These are phyloP conservation scores for Falco cherrug DNA, from an alignment of 2,797 vertebrate species.

Conservation along the genomic window DNA sequence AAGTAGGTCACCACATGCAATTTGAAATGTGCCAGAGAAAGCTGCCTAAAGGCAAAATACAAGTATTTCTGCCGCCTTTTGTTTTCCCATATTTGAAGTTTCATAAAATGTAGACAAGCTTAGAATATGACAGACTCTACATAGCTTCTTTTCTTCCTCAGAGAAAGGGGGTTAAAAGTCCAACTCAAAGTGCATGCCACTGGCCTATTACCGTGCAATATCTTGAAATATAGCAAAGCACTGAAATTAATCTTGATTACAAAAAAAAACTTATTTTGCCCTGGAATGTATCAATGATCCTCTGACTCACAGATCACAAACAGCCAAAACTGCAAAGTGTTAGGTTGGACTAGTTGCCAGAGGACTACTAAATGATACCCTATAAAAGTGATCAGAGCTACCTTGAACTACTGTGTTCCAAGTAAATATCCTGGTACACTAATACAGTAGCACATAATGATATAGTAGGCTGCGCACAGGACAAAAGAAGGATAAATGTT, in stretches of 20 bases:
- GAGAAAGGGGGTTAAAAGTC: neutral
- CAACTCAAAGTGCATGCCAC: neutral
- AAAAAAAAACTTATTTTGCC: neutral
- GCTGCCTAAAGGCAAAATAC: neutral
- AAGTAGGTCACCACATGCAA: neutral
- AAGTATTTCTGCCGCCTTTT: neutral
- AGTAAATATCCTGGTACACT: neutral
- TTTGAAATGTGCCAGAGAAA: neutral
- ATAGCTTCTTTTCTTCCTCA: neutral
- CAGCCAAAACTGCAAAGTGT: neutral
- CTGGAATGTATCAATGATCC: neutral
- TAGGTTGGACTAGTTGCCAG: neutral
- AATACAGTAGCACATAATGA: neutral
- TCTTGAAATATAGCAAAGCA: neutral
- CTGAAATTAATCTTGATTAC: neutral
- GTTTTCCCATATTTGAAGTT: neutral
- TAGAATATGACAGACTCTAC: neutral
- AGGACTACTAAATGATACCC: neutral
- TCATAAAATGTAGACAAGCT: neutral
- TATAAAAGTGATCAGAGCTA: neutral
- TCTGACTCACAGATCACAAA: neutral
- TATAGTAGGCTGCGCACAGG: neutral
- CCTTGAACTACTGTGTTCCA: neutral
- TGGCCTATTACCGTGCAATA: neutral
- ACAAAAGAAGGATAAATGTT: neutral